These are phyloP conservation scores for Clarias pachynema DNA, from an alignment of 2,797 vertebrate species.

Conservation along the genomic window DNA sequence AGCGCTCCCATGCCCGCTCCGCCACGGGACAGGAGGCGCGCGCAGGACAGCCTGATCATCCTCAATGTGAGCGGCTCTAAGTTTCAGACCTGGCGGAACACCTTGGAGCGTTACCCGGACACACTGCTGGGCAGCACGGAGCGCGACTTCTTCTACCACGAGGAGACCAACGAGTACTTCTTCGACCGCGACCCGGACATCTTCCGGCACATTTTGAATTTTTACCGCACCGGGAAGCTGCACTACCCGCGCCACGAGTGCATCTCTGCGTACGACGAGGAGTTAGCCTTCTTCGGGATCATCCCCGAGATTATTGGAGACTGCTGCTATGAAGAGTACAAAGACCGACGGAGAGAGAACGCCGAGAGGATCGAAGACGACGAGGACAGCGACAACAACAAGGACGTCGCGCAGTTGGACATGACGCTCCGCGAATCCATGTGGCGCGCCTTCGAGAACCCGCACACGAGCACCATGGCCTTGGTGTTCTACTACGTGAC, in stretches of 20 bases:
- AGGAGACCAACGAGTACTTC: conserved; percentile 91
- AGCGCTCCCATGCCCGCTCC: conserved; percentile 87
- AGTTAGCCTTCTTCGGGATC: conserved; percentile 94
- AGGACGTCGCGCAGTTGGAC: conserved; percentile 76
- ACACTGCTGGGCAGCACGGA: conserved; percentile 93
- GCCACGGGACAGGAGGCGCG: conserved; percentile 77
- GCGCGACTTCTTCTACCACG: conserved; percentile 93
- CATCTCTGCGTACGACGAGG: conserved; percentile 94
- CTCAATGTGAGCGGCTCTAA: conserved; percentile 91
- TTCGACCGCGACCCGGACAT: conserved; percentile 97
- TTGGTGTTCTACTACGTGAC: conserved; percentile 98
- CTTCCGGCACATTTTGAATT: conserved; percentile 95
- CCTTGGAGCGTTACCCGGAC: conserved; percentile 93
- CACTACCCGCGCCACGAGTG: conserved; percentile 96
- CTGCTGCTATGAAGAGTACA: conserved; percentile 98
- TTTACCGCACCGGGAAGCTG: conserved; percentile 93
- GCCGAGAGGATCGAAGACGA: conserved; percentile 92
- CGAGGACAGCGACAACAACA: conserved; percentile 77
- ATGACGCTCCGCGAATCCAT: conserved; percentile 85
- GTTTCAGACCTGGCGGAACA: conserved; percentile 95
- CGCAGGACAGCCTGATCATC: conserved; percentile 83
- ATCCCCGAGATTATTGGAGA: conserved; percentile 95
- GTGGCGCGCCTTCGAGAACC: conserved; percentile 97
- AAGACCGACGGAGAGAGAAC: conserved; percentile 92
- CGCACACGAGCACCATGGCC: conserved; percentile 93